Base-by-base conservation (phyloP, 1,140 invertebrate genomes). In the Temnothorax longispinosus region DNA sequence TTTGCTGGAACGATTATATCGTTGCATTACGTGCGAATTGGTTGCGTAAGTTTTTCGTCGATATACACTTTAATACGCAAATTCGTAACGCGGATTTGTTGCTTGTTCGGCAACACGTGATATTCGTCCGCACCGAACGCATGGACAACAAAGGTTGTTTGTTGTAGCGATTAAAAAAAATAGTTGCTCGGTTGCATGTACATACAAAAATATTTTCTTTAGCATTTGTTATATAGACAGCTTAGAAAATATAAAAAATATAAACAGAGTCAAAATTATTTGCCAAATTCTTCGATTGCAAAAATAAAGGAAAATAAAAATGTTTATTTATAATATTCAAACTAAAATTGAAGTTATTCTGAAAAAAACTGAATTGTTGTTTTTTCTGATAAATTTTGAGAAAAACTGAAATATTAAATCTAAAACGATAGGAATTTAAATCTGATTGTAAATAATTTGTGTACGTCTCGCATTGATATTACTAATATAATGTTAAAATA, bases 1-100 rank as follows among this genome's bases (percentile, higher is more conserved):
- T 84, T 74, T 71, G 50, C 54, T 35, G 38, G 67, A 21, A 74
- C 27, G 69, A 74, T 75, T 84, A 84, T 84, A 84, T 32, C 13
- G 54, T 13, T 58, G 41, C 41, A 84, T 84, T 84, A 75, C 80
- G 32, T 38, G 27, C n/a, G 44, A 58, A 82, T 82, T 18, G 54
- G 4, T 60, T 27, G 41, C 54, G 13, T 60, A 62, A 74, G 75
- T 60, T 38, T 84, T 74, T 84, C 18, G n/a, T 27, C 67, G 8
- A 82, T 74, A 72, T 47, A 56, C n/a, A 18, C 13, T 75, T 74
- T 75, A 62, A 84, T 84, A 56, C 32, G 13, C 41, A 60, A 47
- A 54, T 60, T 47, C 32, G 27, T 58, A 82, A 72, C 38, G 27
- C 44, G 15, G 56, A 74, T 75, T 74, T 74, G 41, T 60, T 75